Conservation (phyloP, 1,140 invertebrate genomes). For the Nomia melanderi region DNA sequence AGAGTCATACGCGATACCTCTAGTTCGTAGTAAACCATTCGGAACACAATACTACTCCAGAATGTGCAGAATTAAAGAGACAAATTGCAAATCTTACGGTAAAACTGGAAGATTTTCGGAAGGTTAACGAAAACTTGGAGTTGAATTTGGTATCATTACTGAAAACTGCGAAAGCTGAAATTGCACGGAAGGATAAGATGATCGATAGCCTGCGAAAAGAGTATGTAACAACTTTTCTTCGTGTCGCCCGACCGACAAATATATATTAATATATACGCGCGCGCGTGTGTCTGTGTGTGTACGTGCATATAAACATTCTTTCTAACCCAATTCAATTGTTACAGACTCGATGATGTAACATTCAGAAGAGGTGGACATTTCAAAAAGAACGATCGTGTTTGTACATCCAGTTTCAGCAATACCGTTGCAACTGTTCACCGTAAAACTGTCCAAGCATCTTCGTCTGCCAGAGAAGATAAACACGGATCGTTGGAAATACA, state of each 20-base stretch:
- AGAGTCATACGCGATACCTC: slow-evolving; percentile 1
- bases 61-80: slow-evolving; percentile 57
- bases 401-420: neutral
- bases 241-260: neutral
- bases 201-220: slow-evolving; percentile 74
- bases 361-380: slow-evolving; percentile 61
- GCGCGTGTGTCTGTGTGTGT: no score
- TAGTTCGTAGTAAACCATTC: slow-evolving; percentile 4
- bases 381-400: slow-evolving; percentile 3
- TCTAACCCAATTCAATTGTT: slow-evolving; percentile 35
- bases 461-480: slow-evolving; percentile 2
- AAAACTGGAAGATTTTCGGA: slow-evolving; percentile 56
- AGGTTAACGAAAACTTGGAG: slow-evolving; percentile 67
- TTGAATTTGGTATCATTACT: slow-evolving; percentile 77
- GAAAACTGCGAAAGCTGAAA: slow-evolving; percentile 79
- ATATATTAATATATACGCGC: no score
- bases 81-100: slow-evolving; percentile 47
- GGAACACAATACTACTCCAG: slow-evolving; percentile 37
- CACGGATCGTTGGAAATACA: neutral
- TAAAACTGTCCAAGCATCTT: neutral
- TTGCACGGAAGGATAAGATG: slow-evolving; percentile 77
- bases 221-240: slow-evolving; percentile 64
- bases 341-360: slow-evolving; percentile 66
- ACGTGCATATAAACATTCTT: no score
- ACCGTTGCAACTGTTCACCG: slow-evolving; percentile 1